phyloP scores from a whole-genome alignment of 1,140 invertebrate species.

The Drosophila arawakana region DNA sequence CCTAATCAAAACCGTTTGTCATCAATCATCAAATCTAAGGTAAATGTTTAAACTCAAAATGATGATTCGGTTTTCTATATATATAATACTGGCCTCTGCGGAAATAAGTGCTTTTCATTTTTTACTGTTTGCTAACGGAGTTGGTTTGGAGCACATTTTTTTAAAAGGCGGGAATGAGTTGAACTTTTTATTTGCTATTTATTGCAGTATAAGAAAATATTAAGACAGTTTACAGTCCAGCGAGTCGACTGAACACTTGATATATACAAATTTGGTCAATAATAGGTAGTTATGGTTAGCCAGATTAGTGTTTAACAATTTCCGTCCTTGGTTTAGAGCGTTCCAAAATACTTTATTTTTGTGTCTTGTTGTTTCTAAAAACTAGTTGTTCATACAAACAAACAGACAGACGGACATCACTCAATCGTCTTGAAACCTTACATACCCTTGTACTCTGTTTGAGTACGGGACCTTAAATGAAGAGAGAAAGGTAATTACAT shows the following conservation, averaged over 20 bases:
- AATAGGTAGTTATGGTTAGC: too few relatives aligned
- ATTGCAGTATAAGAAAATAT: neutral
- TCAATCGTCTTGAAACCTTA: too few relatives aligned
- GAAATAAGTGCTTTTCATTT: conserved; percentile 1
- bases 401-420: too few relatives aligned
- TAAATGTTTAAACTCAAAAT: conserved; percentile 26
- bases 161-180: conserved; percentile 35
- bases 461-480: neutral
- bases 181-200: conserved; percentile 35
- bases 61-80: conserved; percentile 20
- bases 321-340: too few relatives aligned
- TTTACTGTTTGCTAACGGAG: conserved; percentile 54
- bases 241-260: too few relatives aligned
- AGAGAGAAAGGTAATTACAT: conserved; percentile 23
- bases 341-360: too few relatives aligned
- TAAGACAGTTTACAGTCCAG: neutral
- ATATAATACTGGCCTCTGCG: neutral
- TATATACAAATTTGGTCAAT: too few relatives aligned
- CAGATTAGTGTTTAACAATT: too few relatives aligned
- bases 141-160: conserved; percentile 61
- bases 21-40: conserved; percentile 20
- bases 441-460: too few relatives aligned
- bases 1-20: conserved; percentile 3
- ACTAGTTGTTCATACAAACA: too few relatives aligned
- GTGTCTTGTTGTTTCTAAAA: too few relatives aligned